Base-by-base conservation (phyloP, 2,113 vertebrate genomes). In the Muscicapa adusta region DNA sequence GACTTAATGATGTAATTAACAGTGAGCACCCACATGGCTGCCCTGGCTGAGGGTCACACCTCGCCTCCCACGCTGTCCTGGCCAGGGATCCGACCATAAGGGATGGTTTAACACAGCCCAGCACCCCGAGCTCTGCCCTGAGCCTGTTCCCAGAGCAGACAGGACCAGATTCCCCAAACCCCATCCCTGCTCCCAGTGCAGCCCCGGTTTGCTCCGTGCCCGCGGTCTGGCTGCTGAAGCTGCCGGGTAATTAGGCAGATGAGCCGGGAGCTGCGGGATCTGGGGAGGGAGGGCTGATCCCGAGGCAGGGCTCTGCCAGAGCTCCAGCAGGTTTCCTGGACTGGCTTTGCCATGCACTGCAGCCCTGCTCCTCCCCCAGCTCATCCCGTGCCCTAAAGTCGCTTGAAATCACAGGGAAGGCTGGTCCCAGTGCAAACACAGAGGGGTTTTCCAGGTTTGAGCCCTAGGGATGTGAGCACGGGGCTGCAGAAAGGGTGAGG, bases 31-130 rank as follows among this genome's bases (percentile, higher is more conserved):
- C 93, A 36, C 87, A 36, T 5, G 42, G 6, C 50, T 34, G 13
- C 82, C 42, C 10, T 3, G 43, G 67, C 84, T 26, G 81, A 11
- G 61, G 92, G 90, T 94, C 89, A 10, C 45, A 0, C 18, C 33
- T 19, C 42, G 0, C 4, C 74, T 43, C 57, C 11, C 76, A 73
- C 4, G n/a, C 77, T 0, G 58, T 28, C 89, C 89, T 48, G 33
- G 47, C 63, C 74, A 10, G 53, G 71, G 54, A 13, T 19, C 31
- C 0, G 4, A 5, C 3, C 5, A 0, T 1, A 2, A 15, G 20
- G 48, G 26, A 10, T 26, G 15, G 0, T 13, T 50, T 6, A 5
- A 8, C 66, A 20, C 31, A 20, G 36, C 8, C n/a, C 82, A 47
- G 48, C 68, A 17, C 3, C 72, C 18, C 42, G 0, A 2, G 42